Base-by-base conservation (phyloP, 2,797 vertebrate species). In the Glyptemys insculpta region DNA sequence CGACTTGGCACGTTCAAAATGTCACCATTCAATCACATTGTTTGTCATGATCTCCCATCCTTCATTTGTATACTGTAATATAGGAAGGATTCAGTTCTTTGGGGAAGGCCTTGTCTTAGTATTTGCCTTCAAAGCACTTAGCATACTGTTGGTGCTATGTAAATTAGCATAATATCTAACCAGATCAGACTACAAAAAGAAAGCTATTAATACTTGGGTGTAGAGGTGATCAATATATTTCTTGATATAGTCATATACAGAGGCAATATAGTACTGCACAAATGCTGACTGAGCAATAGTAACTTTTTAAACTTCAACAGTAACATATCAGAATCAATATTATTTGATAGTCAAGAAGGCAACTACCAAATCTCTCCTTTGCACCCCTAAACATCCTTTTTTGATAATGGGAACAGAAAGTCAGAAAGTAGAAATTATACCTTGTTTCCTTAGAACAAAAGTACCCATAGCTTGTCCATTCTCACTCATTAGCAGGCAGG, bases 401-500 rank as follows among this genome's bases (percentile, higher is more conserved):
- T 74, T 49, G 65, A 34, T 23, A 41, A 72, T 41, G 37, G 37
- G 37, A 72, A 72, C 10, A 68, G n/a, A 2, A 86, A 0, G 0
- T n/a, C 10, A 68, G n/a, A 2, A 86, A 0, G 0, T n/a, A 52
- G 85, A 93, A 27, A 6, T 83, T 88, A 83, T 19, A 91, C 44
- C 57, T 88, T 53, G 49, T 31, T 92, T 78, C 82, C 86, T 91
- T 74, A 83, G 85, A 72, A 72, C 18, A 37, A 37, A 68, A n/a
- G 18, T 37, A 68, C n/a, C 9, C 12, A 25, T 10, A n/a, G 5
- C 65, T 37, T 72, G n/a, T 72, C 68, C 18, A 72, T 41, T 41
- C 19, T 72, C n/a, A 37, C 37, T 72, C n/a, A 72, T 41, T 72
- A 72, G 68, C 37, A 41, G 37, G 37, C 10, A 72, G 37, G 37